Evolutionary conservation across 2,113 vertebrate genomes (phyloP), one percentile per base, ranked within the genome.

Genomic region (Aptenodytes patagonicus): DNA sequence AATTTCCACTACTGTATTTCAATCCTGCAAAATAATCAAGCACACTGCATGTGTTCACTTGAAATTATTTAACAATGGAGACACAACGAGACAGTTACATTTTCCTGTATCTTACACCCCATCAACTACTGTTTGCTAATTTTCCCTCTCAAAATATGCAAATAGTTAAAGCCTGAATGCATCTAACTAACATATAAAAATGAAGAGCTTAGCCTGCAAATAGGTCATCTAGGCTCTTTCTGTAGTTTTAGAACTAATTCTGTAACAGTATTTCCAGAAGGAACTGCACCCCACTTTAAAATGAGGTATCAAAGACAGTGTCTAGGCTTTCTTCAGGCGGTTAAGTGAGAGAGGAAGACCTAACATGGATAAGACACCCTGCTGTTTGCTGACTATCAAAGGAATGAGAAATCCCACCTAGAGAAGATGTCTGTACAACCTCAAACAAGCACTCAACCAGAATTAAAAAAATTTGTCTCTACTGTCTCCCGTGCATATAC

Each of bases 371-470:
- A 76, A 90, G 66, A 88, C n/a, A 79, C 8, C 14, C 44, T 61
- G 40, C 38, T 42, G 66, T 83, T 88, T 55, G 51, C 76, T 54
- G 20, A 88, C 66, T 72, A 86, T 66, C 73, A 80, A 86, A 95
- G 80, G 66, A 86, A 89, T 0, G 1, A 72, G 42, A 86, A 90
- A 92, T 47, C 52, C 32, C 8, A 51, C 49, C 80, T 69, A 72
- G 36, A 94, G 79, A 90, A 86, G 72, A 83, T 61, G 87, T 68
- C 76, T 83, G 76, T 52, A 69, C n/a, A 86, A 38, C 55, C 83
- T 95, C 87, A 90, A 96, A 94, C 47, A 95, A 88, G 57, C 71
- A 89, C 93, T 89, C 54, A 86, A 61, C 18, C 8, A 54, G 31
- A 92, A 89, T 57, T 57, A 34, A 80, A 83, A 83, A 14, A 6